Evolutionary conservation across 1,140 invertebrate genomes (phyloP).

Genomic region (Plectrocnemia conspersa): DNA sequence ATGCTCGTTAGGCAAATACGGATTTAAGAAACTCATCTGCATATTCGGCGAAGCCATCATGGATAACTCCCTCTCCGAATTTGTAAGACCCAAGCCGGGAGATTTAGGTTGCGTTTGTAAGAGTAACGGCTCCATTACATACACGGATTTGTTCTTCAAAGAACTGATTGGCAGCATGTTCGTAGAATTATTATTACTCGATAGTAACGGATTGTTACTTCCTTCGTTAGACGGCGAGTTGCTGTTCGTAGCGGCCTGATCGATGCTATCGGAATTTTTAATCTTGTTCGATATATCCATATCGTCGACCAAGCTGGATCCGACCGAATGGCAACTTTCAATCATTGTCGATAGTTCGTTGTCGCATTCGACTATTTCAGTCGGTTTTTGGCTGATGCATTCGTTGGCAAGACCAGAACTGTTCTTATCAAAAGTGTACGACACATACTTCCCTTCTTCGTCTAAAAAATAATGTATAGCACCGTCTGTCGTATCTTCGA

Average conservation of each 20-base stretch:
- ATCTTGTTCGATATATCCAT: slow-evolving; percentile 44
- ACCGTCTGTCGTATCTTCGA: slow-evolving; percentile 83
- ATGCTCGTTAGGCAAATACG: slow-evolving; percentile 34
- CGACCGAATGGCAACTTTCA: slow-evolving; percentile 47
- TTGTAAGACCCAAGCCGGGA: slow-evolving; percentile 45
- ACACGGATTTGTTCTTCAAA: slow-evolving; percentile 23
- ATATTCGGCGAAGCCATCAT: slow-evolving; percentile 48
- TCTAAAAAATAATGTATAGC: slow-evolving; percentile 82
- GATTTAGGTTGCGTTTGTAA: slow-evolving; percentile 42
- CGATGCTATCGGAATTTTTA: slow-evolving; percentile 46
- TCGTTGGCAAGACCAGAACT: slow-evolving; percentile 54
- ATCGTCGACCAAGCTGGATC: slow-evolving; percentile 44
- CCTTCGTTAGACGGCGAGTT: slow-evolving; percentile 51
- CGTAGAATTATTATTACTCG: slow-evolving; percentile 49
- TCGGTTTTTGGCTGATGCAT: slow-evolving; percentile 45
- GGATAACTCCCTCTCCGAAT: slow-evolving; percentile 49
- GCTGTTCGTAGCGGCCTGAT: slow-evolving; percentile 36
- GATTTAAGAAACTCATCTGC: slow-evolving; percentile 49
- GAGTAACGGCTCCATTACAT: slow-evolving; percentile 26
- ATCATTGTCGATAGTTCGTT: slow-evolving; percentile 43
- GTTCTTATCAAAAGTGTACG: slow-evolving; percentile 83
- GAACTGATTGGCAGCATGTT: slow-evolving; percentile 45
- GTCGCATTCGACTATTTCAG: slow-evolving; percentile 43
- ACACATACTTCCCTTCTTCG: slow-evolving; percentile 67
- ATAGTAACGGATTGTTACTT: slow-evolving; percentile 48